Evolutionary conservation across 2,888 invertebrate species (phyloP), one percentile per base, ranked within the genome.

Genomic region (Caenorhabditis panamensis): DNA sequence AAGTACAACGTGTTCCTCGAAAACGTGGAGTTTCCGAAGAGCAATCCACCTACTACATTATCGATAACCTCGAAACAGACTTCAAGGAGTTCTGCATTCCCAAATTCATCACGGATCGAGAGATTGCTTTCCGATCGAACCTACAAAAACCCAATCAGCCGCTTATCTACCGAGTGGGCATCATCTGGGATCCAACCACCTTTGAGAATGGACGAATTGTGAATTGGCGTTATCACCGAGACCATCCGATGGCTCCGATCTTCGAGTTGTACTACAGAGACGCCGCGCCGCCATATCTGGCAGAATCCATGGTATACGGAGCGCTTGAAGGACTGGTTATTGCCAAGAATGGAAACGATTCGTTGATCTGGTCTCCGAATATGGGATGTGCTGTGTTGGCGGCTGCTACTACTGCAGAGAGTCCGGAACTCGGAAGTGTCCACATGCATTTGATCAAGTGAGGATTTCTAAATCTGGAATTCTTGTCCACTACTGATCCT

Each of bases 311-410:
- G 66, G 37, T 37, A 1, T 75, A 75, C 53, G 75, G 75, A 41
- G 75, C 61, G 16, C 66, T 75, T 13, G 75, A 75, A 44, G 75
- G 59, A 59, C 44, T 75, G 1, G 61, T 54, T n/a, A 61, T 75
- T 18, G 59, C 59, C 13, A 22, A 28, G 31, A 67, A 53, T 24
- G 61, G 24, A 0, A 22, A 20, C 0, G 75, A 63, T 16, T 64
- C 26, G 3, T 20, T 75, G n/a, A 31, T 49, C 4, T 75, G 66
- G 66, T 66, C 75, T 6, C 28, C n/a, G 5, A 28, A 22, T 18
- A 66, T 75, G 53, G 75, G 75, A 28, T 75, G 75, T 20, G 66
- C 61, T 1, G 44, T 66, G 11, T 20, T 66, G 6, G 37, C 75
- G 11, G 61, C 36, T 36, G 59, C 41, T 5, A 66, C 75, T 1